Evolutionary conservation across 2,888 invertebrate genomes (phyloP).

Genomic region (Aromia moschata): DNA sequence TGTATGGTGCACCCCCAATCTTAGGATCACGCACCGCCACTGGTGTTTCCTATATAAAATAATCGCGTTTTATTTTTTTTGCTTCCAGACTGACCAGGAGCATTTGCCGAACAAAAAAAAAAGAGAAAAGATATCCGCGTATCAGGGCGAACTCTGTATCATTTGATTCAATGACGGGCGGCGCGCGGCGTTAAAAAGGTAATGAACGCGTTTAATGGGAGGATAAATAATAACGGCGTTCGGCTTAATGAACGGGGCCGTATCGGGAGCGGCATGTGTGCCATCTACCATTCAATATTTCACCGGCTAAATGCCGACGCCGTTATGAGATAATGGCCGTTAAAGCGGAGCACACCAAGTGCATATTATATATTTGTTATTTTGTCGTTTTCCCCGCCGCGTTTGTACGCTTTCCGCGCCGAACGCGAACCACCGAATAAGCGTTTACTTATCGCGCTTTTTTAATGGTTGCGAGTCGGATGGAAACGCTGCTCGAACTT

Average conservation of each 20-base stretch:
- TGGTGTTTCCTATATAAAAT: no score
- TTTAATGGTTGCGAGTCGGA: background rate
- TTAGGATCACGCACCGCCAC: no score
- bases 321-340: constrained; percentile 61
- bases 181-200: constrained; percentile 53
- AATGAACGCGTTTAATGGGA: constrained; percentile 52
- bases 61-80: no score
- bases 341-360: constrained; percentile 55
- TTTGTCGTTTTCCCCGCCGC: constrained; percentile 52
- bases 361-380: constrained; percentile 57
- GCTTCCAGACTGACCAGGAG: no score
- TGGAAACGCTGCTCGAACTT: background rate
- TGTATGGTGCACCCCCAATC: no score
- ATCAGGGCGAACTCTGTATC: no score
- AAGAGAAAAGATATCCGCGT: no score
- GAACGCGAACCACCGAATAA: constrained; percentile 45
- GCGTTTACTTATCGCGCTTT: constrained; percentile 34
- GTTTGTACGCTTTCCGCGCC: constrained; percentile 40
- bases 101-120: no score
- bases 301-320: constrained; percentile 55
- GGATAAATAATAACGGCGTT: constrained; percentile 56
- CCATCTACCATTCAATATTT: constrained; percentile 59
- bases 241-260: constrained; percentile 55
- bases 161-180: background rate
- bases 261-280: constrained; percentile 55